Base-by-base conservation (phyloP, 2,797 vertebrate genomes). In the Neosilurus mollespiculum region DNA sequence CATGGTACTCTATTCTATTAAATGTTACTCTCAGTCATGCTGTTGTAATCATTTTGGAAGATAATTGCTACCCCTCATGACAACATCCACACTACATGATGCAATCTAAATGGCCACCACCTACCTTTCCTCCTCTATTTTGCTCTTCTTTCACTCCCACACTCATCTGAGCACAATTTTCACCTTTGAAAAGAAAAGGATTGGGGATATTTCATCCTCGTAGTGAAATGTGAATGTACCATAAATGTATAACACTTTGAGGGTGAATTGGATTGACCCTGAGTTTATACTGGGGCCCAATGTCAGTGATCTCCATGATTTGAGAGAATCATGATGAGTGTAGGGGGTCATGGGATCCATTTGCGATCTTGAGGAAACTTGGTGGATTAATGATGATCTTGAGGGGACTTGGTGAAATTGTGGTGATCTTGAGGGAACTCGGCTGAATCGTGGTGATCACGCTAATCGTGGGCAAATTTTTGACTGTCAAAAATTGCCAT, bases 11-110 rank as follows among this genome's bases (percentile, higher is more conserved):
- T 34, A 18, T 12, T 18, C 51, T 66, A 79, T 80, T 14, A 34
- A 80, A 67, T 66, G n/a, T 51, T 15, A 78, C 43, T 78, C 24
- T 77, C 73, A 65, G 37, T 79, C 78, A 67, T 80, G 78, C 77
- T 79, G 77, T n/a, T 66, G 62, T 79, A 80, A 80, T 66, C 51
- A 80, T 80, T 80, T 67, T 18, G 2, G 62, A 16, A 80, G 62
- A 80, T 56, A 80, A 80, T 67, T 80, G 64, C 64, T 34, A 80
- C 37, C 37, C 59, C 59, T 78, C 22, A 64, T 64, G 37, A 78
- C 1, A 18, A 80, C 56, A 56, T n/a, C 49, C 62, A 67, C 26
- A 6, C n/a, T 2, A 78, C 64, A 56, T 54, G 37, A 80, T 66
- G 54, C 24, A 80, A 54, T 53, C 64, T 80, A 67, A 80, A 30